Evolutionary conservation across 2,797 vertebrate genomes (phyloP).

Genomic region (Hippoglossus hippoglossus): DNA sequence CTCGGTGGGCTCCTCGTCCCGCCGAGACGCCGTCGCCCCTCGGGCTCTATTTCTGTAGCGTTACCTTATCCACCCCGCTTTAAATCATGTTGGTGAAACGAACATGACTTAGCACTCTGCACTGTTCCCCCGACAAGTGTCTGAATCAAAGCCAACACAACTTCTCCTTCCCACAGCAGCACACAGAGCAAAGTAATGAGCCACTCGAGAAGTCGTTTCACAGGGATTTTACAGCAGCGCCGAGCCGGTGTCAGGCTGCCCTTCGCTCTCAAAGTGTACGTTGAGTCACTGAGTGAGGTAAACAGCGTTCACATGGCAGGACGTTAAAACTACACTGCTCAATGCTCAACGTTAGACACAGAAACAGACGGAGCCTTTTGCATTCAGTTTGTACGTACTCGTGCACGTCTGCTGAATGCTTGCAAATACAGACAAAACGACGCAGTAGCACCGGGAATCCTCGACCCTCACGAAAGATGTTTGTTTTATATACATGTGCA

Average conservation of each 20-base stretch:
- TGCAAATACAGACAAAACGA: too few species aligned
- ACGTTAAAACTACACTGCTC: not conserved
- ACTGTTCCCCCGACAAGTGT: constrained; percentile 48
- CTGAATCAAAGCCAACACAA: constrained; percentile 38
- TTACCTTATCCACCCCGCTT: constrained; percentile 32
- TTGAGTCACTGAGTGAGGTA: too few species aligned
- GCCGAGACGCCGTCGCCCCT: constrained; percentile 30
- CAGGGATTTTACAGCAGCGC: constrained; percentile 22
- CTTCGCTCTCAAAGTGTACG: too few species aligned
- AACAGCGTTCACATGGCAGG: too few species aligned
- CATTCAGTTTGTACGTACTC: too few species aligned
- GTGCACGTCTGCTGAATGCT: too few species aligned
- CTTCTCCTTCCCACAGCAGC: not conserved
- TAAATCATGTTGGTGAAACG: constrained; percentile 59
- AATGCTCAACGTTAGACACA: too few species aligned
- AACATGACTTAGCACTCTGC: constrained; percentile 58
- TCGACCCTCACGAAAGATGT: too few species aligned
- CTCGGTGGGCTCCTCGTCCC: not conserved
- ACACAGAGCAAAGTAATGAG: constrained; percentile 50
- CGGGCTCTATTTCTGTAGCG: constrained; percentile 59
- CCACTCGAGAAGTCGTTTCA: constrained; percentile 44
- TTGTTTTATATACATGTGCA: too few species aligned
- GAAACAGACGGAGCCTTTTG: too few species aligned
- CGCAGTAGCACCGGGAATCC: too few species aligned
- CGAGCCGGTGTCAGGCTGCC: not conserved